Percentiles rank a stretch among this genome's conserved stretches.
phyloP scores from a whole-genome alignment of 2,797 vertebrate genomes.

The Clarias laeviceps region DNA sequence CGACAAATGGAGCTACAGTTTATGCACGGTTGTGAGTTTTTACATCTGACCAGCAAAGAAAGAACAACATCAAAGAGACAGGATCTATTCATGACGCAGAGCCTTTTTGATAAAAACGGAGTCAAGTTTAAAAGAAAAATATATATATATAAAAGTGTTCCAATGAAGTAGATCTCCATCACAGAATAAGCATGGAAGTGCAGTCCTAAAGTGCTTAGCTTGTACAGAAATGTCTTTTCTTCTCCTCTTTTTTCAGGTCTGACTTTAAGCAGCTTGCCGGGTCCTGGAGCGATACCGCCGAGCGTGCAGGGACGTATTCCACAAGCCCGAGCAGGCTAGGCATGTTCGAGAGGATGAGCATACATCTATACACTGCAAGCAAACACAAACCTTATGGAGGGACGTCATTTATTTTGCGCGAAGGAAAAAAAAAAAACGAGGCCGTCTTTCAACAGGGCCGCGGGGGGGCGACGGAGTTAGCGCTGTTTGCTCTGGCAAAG shows the following conservation, averaged over 20 bases:
- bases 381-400: conserved; percentile 42
- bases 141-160: not conserved
- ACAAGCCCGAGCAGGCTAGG: conserved; percentile 53
- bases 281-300: conserved; percentile 1
- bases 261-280: conserved; percentile 30
- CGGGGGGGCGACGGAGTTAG: conserved; percentile 45
- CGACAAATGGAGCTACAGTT: too few species aligned
- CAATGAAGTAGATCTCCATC: not conserved
- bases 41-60: too few species aligned
- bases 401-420: conserved; percentile 59
- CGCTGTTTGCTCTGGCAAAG: conserved; percentile 65
- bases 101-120: not conserved
- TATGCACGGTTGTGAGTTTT: too few species aligned
- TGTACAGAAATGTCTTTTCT: not conserved
- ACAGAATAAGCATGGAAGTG: not conserved
- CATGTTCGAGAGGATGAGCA: conserved; percentile 33
- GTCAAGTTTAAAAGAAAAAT: not conserved
- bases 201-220: not conserved
- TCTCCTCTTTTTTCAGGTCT: not conserved
- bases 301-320: conserved; percentile 43
- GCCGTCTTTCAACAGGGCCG: conserved; percentile 57
- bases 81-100: not conserved
- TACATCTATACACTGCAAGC: conserved; percentile 33
- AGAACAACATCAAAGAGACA: too few species aligned
- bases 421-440: conserved; percentile 49